Conservation (phyloP, 2,113 vertebrate species). For the Bujurquina vittata region DNA sequence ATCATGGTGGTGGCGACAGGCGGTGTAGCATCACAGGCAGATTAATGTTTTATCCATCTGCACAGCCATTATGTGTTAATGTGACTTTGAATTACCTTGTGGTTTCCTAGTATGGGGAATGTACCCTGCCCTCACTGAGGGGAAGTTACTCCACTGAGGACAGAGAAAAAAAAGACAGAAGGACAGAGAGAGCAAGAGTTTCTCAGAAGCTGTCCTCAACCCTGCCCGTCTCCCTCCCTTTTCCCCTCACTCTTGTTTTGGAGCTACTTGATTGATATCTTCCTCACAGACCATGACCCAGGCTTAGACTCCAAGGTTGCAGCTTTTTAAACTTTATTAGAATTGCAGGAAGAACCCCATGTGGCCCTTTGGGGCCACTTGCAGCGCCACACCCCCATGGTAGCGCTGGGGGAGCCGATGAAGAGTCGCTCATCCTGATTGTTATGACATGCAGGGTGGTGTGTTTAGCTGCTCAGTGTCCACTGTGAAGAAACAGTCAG, state of each 20-base stretch:
- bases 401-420: conserved; percentile 7
- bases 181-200: conserved; percentile 10
- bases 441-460: conserved; percentile 54
- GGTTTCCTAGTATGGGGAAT: conserved; percentile 33
- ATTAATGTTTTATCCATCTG: conserved; percentile 64
- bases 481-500: conserved; percentile 8
- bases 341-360: conserved; percentile 74
- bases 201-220: conserved; percentile 38
- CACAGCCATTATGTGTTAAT: conserved; percentile 57
- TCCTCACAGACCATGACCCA: conserved; percentile 58
- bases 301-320: conserved; percentile 67
- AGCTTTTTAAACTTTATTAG: conserved; percentile 74
- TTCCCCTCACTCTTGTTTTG: conserved; percentile 62
- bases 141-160: conserved; percentile 30
- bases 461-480: conserved; percentile 58
- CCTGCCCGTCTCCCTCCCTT: conserved; percentile 28
- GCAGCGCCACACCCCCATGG: conserved; percentile 42
- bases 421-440: conserved; percentile 42
- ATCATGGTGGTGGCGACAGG: conserved; percentile 40
- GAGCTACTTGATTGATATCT: conserved; percentile 74
- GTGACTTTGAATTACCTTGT: conserved; percentile 51
- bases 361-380: conserved; percentile 22
- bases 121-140: conserved; percentile 14
- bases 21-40: conserved; percentile 46
- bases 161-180: neutral